These are phyloP conservation scores for Delphinus delphis DNA, from an alignment of 2,113 vertebrate genomes.

Conservation along the genomic window DNA sequence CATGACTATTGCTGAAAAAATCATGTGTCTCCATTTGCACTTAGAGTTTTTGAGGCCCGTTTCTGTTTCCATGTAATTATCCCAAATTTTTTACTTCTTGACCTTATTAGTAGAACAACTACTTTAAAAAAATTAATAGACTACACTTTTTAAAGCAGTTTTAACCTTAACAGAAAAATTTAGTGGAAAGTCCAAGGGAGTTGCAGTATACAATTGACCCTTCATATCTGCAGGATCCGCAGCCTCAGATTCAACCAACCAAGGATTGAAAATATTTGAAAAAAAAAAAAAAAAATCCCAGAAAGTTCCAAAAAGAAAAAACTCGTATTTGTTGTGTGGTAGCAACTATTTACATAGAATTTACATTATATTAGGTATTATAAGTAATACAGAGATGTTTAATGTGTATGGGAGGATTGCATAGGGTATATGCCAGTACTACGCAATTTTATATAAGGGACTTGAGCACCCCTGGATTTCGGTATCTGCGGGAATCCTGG, in stretches of 20 bases:
- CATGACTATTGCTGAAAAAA: not conserved
- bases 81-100: not conserved
- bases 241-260: not conserved
- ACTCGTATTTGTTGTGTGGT: not conserved
- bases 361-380: not conserved
- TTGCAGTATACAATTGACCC: not conserved
- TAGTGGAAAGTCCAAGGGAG: not conserved
- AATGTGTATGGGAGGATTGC: not conserved
- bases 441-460: not conserved
- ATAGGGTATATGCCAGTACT: not conserved
- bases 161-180: not conserved
- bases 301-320: not conserved
- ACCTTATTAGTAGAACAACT: not conserved
- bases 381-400: not conserved
- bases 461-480: not conserved
- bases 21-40: not conserved
- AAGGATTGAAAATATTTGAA: not conserved
- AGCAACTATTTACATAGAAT: not conserved
- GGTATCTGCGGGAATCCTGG: not conserved
- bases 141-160: not conserved
- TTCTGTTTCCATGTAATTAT: slow-evolving; percentile 8
- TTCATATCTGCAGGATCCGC: not conserved
- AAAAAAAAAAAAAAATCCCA: not conserved
- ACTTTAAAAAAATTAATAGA: not conserved
- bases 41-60: not conserved